phyloP scores from a whole-genome alignment of 2,113 vertebrate genomes.

The Scytalopus superciliaris region DNA sequence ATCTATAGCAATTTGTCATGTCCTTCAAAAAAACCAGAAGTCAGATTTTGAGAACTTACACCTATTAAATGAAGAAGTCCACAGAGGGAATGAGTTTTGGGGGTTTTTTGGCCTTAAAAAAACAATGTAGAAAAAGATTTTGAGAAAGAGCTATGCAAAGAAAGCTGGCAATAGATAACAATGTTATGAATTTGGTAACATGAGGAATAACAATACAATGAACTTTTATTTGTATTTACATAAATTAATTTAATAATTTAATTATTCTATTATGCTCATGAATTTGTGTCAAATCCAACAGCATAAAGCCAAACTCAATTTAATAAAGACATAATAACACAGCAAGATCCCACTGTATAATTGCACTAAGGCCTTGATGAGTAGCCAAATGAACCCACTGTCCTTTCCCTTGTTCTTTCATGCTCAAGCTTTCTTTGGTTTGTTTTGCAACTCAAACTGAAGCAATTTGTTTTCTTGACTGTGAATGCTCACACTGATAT shows the following conservation, averaged over 20 bases:
- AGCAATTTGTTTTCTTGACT: neutral
- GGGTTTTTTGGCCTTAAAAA: neutral
- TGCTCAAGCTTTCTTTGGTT: neutral
- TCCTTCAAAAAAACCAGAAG: neutral
- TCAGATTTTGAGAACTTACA: neutral
- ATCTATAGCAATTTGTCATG: neutral
- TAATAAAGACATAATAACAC: neutral
- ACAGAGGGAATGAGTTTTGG: neutral
- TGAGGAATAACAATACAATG: neutral
- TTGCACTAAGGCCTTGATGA: neutral
- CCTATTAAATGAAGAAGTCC: neutral
- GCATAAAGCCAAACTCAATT: neutral
- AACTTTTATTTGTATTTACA: neutral
- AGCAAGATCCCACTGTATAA: neutral
- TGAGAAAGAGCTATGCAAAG: neutral
- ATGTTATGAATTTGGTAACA: neutral
- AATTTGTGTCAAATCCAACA: neutral
- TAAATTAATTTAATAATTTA: neutral
- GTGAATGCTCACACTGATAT: neutral
- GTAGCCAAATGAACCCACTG: neutral
- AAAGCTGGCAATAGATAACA: neutral
- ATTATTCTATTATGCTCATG: neutral
- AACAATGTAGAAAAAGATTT: neutral
- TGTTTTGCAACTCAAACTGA: neutral
- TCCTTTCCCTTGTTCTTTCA: neutral